Evolutionary conservation across 2,888 invertebrate species (phyloP).

Genomic region (Drosophila anomalata): DNA sequence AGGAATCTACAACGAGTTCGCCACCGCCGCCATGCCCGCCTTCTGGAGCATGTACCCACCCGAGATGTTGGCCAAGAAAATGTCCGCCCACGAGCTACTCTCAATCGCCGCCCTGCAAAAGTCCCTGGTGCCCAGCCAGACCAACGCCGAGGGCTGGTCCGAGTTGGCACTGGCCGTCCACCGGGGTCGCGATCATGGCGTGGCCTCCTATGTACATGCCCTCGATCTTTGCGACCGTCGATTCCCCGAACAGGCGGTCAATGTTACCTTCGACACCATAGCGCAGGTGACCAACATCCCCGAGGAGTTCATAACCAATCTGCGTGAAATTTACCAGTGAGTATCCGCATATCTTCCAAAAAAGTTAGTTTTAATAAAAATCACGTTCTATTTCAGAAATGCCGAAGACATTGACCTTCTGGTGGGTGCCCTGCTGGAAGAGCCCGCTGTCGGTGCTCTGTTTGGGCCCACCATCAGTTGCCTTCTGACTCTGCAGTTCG

Average conservation of each 20-base stretch:
- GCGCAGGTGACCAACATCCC: slow-evolving; percentile 75
- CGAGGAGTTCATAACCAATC: slow-evolving; percentile 86
- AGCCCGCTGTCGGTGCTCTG: slow-evolving; percentile 90
- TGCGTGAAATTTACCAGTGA: slow-evolving; percentile 89
- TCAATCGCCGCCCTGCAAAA: slow-evolving; percentile 86
- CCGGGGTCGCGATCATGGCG: slow-evolving; percentile 91
- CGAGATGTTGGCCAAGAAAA: slow-evolving; percentile 87
- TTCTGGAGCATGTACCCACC: slow-evolving; percentile 91
- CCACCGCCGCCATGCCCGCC: slow-evolving; percentile 89
- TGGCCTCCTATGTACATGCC: slow-evolving; percentile 89
- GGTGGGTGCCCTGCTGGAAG: slow-evolving; percentile 92
- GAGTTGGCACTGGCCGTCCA: slow-evolving; percentile 86
- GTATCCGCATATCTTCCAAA: slow-evolving; percentile 23
- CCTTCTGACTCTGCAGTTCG: slow-evolving; percentile 92
- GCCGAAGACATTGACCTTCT: slow-evolving; percentile 93
- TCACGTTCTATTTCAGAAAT: slow-evolving; percentile 83
- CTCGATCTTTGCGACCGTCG: slow-evolving; percentile 86
- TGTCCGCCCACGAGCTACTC: slow-evolving; percentile 87
- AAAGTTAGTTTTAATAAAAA: background rate
- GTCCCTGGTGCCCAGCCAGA: slow-evolving; percentile 80
- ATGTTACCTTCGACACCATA: slow-evolving; percentile 79
- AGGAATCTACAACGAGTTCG: slow-evolving; percentile 91
- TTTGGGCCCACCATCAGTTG: slow-evolving; percentile 96
- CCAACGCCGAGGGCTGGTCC: slow-evolving; percentile 85
- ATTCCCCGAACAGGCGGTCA: slow-evolving; percentile 61